phyloP scores from a whole-genome alignment of 1,140 invertebrate genomes.

The Trachelipus rathkii region DNA sequence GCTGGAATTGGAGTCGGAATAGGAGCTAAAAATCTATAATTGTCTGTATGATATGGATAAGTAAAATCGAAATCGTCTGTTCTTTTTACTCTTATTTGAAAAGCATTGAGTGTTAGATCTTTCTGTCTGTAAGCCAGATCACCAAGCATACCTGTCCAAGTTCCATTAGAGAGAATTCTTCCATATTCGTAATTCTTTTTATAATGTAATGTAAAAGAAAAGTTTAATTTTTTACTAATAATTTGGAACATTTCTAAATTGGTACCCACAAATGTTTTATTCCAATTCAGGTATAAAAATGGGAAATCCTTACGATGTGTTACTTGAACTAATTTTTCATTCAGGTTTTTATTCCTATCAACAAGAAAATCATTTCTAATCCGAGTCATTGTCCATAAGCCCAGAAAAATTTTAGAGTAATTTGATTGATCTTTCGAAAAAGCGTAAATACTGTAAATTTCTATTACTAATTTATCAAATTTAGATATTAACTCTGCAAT shows the following conservation, averaged over 20 bases:
- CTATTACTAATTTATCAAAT: neutral
- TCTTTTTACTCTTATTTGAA: neutral
- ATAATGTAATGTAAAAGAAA: neutral
- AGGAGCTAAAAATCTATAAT: neutral
- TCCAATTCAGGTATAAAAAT: neutral
- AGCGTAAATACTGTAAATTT: neutral
- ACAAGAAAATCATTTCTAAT: neutral
- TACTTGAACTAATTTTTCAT: neutral
- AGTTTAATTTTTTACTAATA: neutral
- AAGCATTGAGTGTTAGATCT: neutral
- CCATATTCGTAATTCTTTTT: neutral
- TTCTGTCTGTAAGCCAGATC: slow-evolving; percentile 19
- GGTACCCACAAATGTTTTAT: neutral
- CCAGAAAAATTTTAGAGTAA: neutral
- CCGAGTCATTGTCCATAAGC: neutral
- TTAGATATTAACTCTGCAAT: neutral
- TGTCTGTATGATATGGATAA: neutral
- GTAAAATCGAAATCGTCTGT: neutral
- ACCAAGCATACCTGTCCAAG: slow-evolving; percentile 18
- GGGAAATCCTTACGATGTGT: slow-evolving; percentile 2
- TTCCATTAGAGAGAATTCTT: neutral
- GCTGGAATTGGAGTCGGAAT: neutral
- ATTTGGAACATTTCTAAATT: neutral
- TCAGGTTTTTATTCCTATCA: neutral
- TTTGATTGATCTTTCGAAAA: neutral